These are phyloP conservation scores for Cyprinodon variegatus DNA, from an alignment of 2,113 vertebrate species.

Conservation along the genomic window DNA sequence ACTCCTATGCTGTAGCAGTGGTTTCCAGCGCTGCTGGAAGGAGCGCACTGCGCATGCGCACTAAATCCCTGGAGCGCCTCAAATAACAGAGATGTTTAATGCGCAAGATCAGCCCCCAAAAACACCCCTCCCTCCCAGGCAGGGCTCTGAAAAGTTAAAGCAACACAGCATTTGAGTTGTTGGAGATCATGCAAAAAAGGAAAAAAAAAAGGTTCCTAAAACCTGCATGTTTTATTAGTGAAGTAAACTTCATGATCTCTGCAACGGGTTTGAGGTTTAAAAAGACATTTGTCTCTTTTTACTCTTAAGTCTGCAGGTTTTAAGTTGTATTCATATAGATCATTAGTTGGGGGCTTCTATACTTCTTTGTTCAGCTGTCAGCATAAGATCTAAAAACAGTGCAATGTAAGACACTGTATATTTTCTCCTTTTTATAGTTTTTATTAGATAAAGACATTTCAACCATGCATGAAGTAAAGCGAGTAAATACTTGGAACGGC, in stretches of 20 bases:
- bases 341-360: neutral
- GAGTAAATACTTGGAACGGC: neutral
- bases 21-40: slow-evolving; percentile 69
- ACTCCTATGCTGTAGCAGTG: slow-evolving; percentile 74
- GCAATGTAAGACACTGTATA: neutral
- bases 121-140: slow-evolving; percentile 6
- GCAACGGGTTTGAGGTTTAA: neutral
- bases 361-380: slow-evolving; percentile 1
- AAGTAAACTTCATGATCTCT: too few relatives aligned
- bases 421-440: neutral
- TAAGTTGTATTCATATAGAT: neutral
- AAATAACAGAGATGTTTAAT: slow-evolving; percentile 82
- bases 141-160: neutral
- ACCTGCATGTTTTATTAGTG: neutral
- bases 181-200: neutral
- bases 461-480: too few relatives aligned
- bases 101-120: slow-evolving; percentile 76
- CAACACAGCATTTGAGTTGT: neutral
- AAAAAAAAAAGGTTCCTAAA: neutral
- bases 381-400: neutral
- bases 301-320: neutral
- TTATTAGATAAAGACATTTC: neutral
- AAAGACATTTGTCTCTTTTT: neutral
- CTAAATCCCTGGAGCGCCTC: slow-evolving; percentile 80
- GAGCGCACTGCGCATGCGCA: slow-evolving; percentile 73